Percentiles rank a stretch among this genome's conserved stretches.
phyloP scores from a whole-genome alignment of 2,113 vertebrate species.

The Buteo buteo region DNA sequence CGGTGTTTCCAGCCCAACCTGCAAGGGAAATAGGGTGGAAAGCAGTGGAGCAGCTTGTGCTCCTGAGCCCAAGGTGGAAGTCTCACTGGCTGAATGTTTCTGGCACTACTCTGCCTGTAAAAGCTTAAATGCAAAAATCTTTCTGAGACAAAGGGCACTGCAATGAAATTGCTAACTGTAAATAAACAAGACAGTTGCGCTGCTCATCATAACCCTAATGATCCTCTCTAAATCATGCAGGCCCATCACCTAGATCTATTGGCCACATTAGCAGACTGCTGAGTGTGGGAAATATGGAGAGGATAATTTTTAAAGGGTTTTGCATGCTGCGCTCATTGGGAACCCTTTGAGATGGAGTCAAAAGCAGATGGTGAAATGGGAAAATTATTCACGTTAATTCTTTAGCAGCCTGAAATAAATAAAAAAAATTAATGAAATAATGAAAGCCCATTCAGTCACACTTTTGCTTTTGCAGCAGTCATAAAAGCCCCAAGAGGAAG shows the following conservation, averaged over 20 bases:
- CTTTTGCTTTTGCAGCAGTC: background rate
- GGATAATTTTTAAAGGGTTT: constrained; percentile 29
- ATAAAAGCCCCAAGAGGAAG: background rate
- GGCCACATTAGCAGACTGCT: constrained; percentile 50
- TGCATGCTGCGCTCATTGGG: background rate
- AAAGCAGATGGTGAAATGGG: constrained; percentile 51
- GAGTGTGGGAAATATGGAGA: constrained; percentile 17
- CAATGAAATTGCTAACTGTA: background rate
- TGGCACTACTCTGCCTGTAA: background rate
- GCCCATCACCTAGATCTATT: constrained; percentile 46
- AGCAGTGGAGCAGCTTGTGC: background rate
- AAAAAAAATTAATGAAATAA: background rate
- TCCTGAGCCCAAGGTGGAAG: background rate
- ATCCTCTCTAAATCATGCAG: constrained; percentile 36
- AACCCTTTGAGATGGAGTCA: constrained; percentile 4
- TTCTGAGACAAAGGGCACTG: background rate
- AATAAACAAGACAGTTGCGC: constrained; percentile 48
- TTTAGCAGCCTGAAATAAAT: constrained; percentile 35
- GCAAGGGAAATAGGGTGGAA: fast-evolving
- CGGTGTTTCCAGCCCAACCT: background rate
- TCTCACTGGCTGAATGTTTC: background rate
- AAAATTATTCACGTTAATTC: constrained; percentile 38
- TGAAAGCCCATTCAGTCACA: background rate
- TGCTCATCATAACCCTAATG: constrained; percentile 58
- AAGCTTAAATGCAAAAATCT: background rate